Conservation (phyloP, 2,113 vertebrate genomes). For the Penelope pileata region DNA sequence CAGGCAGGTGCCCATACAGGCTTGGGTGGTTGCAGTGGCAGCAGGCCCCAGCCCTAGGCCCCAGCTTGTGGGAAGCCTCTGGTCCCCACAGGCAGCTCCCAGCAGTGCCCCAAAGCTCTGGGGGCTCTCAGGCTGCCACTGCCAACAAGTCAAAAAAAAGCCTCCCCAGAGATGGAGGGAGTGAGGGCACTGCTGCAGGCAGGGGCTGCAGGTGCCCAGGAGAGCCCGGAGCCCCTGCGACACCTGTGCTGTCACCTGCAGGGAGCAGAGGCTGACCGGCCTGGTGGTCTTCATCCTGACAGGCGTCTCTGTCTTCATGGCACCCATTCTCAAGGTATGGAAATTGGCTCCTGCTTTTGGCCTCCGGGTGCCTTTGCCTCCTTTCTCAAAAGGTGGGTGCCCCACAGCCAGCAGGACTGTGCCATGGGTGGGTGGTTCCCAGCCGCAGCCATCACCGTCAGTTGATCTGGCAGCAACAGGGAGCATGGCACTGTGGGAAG, state of each 20-base stretch:
- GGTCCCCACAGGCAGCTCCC: background rate
- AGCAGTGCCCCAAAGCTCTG: background rate
- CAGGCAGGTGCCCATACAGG: accelerated
- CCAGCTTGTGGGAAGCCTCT: background rate
- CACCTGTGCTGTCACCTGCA: background rate
- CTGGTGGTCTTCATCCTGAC: constrained; percentile 79
- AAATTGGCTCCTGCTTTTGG: background rate
- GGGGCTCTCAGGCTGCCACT: background rate
- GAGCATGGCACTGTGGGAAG: background rate
- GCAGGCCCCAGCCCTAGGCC: background rate
- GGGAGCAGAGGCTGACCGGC: constrained; percentile 83
- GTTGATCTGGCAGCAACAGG: background rate
- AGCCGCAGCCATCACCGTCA: background rate
- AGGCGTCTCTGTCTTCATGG: constrained; percentile 79
- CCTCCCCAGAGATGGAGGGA: background rate
- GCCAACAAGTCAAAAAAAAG: background rate
- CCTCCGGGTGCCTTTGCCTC: background rate
- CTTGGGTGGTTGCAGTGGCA: background rate
- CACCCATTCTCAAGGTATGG: constrained; percentile 81
- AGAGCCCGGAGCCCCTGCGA: accelerated
- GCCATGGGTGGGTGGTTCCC: background rate
- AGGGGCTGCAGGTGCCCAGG: background rate
- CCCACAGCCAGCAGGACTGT: no score
- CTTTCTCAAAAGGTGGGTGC: no score
- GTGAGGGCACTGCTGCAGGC: background rate